phyloP scores from a whole-genome alignment of 2,113 vertebrate species.

The Pleuronectes platessa region DNA sequence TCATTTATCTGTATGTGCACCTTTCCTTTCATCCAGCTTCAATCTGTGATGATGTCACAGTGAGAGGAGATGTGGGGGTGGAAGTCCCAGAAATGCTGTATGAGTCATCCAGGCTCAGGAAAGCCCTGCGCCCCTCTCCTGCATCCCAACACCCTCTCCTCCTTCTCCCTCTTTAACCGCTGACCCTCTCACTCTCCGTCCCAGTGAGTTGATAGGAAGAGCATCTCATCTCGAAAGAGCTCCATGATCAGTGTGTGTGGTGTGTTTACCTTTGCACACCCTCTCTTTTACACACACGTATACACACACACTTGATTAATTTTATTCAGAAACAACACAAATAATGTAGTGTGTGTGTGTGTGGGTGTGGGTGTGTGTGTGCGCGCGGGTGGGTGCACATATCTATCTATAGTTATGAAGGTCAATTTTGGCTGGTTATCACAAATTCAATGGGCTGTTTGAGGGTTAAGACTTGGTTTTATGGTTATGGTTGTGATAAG shows the following conservation, averaged over 20 bases:
- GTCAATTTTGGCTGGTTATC: too few relatives aligned
- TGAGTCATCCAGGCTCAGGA: conserved; percentile 64
- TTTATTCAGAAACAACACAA: background rate
- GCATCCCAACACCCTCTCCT: conserved; percentile 1
- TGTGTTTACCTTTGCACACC: background rate
- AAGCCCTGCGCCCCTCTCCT: conserved; percentile 41
- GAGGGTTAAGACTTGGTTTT: too few relatives aligned
- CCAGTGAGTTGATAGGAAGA: conserved; percentile 56
- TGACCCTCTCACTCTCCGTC: conserved; percentile 13
- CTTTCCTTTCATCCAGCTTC: background rate
- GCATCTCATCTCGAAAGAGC: conserved; percentile 58
- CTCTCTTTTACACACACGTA: background rate
- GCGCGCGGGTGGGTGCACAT: too few relatives aligned
- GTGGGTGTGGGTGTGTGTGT: background rate
- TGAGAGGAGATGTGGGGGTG: conserved; percentile 31
- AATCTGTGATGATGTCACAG: conserved; percentile 2
- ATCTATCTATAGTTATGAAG: too few relatives aligned
- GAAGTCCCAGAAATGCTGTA: conserved; percentile 46
- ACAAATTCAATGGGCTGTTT: too few relatives aligned
- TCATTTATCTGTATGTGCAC: background rate
- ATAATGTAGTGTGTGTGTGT: background rate
- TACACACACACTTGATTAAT: background rate
- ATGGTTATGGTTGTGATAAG: too few relatives aligned
- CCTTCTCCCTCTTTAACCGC: background rate
- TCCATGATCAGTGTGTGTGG: background rate